Evolutionary conservation across 2,113 vertebrate species (phyloP).

Genomic region (Microtus ochrogaster): DNA sequence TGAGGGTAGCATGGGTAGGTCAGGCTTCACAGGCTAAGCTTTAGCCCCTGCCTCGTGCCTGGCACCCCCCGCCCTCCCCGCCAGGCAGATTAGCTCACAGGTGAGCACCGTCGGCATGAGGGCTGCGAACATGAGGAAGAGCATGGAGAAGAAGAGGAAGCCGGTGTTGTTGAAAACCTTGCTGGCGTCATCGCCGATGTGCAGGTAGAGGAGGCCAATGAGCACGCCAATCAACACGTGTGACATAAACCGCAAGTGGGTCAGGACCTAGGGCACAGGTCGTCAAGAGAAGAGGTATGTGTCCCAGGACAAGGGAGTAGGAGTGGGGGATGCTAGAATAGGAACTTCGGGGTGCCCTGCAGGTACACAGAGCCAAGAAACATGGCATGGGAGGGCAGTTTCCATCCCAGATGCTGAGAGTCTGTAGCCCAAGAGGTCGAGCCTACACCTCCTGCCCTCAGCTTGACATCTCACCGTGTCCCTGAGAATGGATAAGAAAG

Average conservation of each 20-base stretch:
- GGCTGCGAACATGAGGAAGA: constrained; percentile 98
- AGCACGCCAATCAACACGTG: constrained; percentile 95
- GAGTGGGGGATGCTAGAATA: background rate
- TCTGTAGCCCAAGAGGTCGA: background rate
- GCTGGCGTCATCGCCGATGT: constrained; percentile 97
- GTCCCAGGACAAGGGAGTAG: background rate
- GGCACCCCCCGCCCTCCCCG: background rate
- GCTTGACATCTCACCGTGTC: constrained; percentile 91
- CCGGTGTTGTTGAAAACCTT: constrained; percentile 99
- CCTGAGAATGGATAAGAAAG: constrained; percentile 95
- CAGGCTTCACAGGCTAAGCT: background rate
- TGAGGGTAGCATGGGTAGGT: constrained; percentile 75
- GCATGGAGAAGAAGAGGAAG: constrained; percentile 99
- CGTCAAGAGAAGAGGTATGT: background rate
- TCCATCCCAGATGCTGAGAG: background rate
- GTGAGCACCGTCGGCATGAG: constrained; percentile 99
- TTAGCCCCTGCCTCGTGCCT: background rate
- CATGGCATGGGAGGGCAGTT: background rate
- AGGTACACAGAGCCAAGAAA: background rate
- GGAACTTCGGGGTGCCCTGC: background rate
- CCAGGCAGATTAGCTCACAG: constrained; percentile 89
- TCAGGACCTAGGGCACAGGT: constrained; percentile 91
- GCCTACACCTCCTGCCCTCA: background rate
- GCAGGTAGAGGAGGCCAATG: constrained; percentile 97
- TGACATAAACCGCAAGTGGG: constrained; percentile 96